Evolutionary conservation across 2,797 vertebrate species (phyloP).

Genomic region (Bufotes viridis): DNA sequence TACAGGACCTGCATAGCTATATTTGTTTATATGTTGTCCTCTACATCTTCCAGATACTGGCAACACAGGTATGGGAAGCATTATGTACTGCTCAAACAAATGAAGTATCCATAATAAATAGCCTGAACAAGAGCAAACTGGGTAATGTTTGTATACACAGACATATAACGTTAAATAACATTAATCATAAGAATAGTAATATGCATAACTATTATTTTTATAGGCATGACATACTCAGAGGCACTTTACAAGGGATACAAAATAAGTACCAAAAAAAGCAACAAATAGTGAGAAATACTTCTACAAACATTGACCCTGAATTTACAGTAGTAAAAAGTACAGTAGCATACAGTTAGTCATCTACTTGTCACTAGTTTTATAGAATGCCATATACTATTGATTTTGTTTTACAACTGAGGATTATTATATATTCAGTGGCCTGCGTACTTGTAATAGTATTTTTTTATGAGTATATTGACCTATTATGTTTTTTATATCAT

Average conservation of each 20-base stretch:
- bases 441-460: background rate
- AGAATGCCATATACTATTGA: background rate
- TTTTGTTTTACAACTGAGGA: background rate
- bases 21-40: slow-evolving; percentile 45
- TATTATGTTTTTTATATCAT: background rate
- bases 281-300: background rate
- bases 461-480: background rate
- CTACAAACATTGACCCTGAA: background rate
- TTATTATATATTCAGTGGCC: background rate
- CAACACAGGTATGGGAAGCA: background rate
- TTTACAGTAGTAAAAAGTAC: too few species aligned
- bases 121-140: background rate
- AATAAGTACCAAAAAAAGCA: background rate
- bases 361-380: background rate
- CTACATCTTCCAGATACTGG: slow-evolving; percentile 1
- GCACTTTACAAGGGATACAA: background rate
- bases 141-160: slow-evolving; percentile 5
- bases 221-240: background rate
- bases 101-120: slow-evolving; percentile 19
- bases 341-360: background rate
- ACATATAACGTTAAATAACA: background rate
- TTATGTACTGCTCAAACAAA: slow-evolving; percentile 20
- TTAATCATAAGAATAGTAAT: background rate
- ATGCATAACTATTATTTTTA: background rate
- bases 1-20: slow-evolving; percentile 14